Percentiles rank a stretch among this genome's conserved stretches.
These are phyloP conservation scores for Drosophila repletoides DNA, from an alignment of 1,140 invertebrate genomes.

Conservation along the genomic window DNA sequence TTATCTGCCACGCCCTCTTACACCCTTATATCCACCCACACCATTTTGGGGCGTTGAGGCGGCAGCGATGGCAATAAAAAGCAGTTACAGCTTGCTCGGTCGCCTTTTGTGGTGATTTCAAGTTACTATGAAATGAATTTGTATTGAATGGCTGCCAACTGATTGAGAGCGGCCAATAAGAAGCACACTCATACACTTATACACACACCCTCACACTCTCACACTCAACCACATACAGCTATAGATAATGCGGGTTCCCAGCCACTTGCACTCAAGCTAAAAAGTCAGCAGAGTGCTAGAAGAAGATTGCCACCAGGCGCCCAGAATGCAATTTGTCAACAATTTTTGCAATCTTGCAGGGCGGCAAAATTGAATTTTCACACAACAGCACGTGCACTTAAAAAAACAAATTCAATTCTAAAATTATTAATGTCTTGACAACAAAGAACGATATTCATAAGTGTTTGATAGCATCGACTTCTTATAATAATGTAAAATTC, in stretches of 20 bases:
- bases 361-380: slow-evolving; percentile 62
- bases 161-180: slow-evolving; percentile 36
- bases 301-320: slow-evolving; percentile 1
- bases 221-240: background rate
- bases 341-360: slow-evolving; percentile 72
- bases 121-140: slow-evolving; percentile 68
- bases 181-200: background rate
- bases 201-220: background rate
- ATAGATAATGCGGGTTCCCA: slow-evolving; percentile 41
- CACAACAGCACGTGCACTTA: slow-evolving; percentile 10
- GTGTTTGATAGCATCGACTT: too few species aligned
- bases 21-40: background rate
- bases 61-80: slow-evolving; percentile 65
- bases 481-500: too few species aligned
- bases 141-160: slow-evolving; percentile 58
- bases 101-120: slow-evolving; percentile 54
- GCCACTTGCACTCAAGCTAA: slow-evolving; percentile 35
- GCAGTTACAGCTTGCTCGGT: slow-evolving; percentile 58
- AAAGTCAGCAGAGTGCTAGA: slow-evolving; percentile 39
- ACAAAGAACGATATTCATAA: too few species aligned
- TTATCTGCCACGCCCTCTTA: slow-evolving; percentile 45
- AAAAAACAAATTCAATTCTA: slow-evolving; percentile 7
- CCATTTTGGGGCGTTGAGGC: slow-evolving; percentile 37
- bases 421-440: too few species aligned
- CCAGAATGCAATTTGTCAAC: slow-evolving; percentile 75